Evolutionary conservation across 2,113 vertebrate species (phyloP), one percentile per base, ranked within the genome.

Genomic region (Seriola rivoliana): DNA sequence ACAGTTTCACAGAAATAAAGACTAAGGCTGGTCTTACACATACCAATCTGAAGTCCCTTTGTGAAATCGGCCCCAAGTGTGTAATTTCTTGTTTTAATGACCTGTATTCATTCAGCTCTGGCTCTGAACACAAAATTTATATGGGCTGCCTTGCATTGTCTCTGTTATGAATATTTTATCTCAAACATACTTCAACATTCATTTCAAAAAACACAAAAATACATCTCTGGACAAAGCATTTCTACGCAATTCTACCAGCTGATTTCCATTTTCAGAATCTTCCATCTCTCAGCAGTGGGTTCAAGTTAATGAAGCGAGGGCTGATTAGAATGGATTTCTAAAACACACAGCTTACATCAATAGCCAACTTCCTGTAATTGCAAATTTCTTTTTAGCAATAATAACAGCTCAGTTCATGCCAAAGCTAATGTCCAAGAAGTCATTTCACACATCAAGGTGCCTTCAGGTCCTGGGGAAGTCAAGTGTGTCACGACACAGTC

Each of bases 401-500:
- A 50, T 48, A 55, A 77, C 6, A 40, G 19, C 12, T 72, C 21
- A 54, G 0, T 75, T 82, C 25, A 75, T 19, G 21, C 14, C 13
- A n/a, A 57, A 63, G 25, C 36, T 71, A 42, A 71, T 66, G 29
- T 67, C 71, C 66, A 7, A 63, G 34, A 83, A 80, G 71, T 65
- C 34, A 72, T 81, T 85, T 89, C 34, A 86, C 75, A 82, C 60
- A 1, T 60, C 29, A 42, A 63, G 36, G 42, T 59, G 71, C 44
- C 60, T 52, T 55, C 10, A 9, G 67, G 65, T 75, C n/a, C n/a
- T 7, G 57, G 57, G 29, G 29, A 78, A 60, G 59, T 84, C 46
- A 60, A 85, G 74, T 69, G 77, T 78, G 80, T 91, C 91, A 92
- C 72, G 72, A 92, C 78, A 52, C 50, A 64, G 80, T 76, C 80